Base-by-base conservation (phyloP, 2,888 invertebrate species). In the Drosophila atroscutellata region DNA sequence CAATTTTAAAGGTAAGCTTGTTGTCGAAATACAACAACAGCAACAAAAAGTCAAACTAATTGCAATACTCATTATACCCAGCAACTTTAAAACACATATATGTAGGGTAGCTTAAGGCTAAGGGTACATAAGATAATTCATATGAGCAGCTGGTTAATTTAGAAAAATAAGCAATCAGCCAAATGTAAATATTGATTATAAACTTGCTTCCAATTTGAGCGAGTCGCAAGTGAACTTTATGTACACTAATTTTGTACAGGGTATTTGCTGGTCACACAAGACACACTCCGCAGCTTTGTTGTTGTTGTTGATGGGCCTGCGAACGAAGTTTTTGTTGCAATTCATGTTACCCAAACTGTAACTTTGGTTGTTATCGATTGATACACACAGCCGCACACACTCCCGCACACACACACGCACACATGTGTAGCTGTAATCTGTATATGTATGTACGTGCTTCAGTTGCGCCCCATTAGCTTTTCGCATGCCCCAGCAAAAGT, bases 1-100 rank as follows among this genome's bases (percentile, higher is more conserved):
- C 86, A 86, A 86, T 89, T 86, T 89, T 71, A 83, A 85, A 86
- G 76, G 79, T 83, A 77, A 86, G 89, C 85, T 86, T 89, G 74
- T 81, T 80, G 72, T 72, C 37, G 32, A 66, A 67, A 47, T 47
- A 47, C 54, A 37, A 18, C 7, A 67, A 26, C 67, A 64, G 60
- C 64, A 74, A 71, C 34, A 32, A 72, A 56, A 72, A 74, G 59
- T 69, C 58, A 66, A 81, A 85, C 85, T 86, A 83, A 89, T 86
- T 89, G 85, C 77, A 77, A 68, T 60, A 55, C 81, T 81, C 87
- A 86, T 89, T 89, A 79, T 72, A 64, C 36, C 20, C 61, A 28
- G 36, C 47, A 72, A 28, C 60, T 6, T 20, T 20, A n/a, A 37
- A 32, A 20, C 28, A 13, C 15, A 32, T 11, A 8, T 45, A 36